These are phyloP conservation scores for Apostichopus californicus DNA, from an alignment of 35 echinoderm and acorn worm genomes.

Conservation along the genomic window DNA sequence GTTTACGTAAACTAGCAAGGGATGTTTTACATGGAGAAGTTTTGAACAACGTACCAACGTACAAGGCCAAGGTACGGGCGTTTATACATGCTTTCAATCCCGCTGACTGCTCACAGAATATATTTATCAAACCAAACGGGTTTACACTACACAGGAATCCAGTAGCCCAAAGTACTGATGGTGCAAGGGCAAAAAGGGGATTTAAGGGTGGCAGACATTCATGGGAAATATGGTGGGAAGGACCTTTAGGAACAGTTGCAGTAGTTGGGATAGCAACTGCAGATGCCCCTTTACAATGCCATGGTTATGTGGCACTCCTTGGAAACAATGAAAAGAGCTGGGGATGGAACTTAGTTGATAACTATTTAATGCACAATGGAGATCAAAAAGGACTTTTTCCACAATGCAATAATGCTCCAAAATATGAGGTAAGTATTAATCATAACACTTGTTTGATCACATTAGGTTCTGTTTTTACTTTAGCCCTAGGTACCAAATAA, in stretches of 20 bases:
- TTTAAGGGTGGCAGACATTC: constrained; percentile 89
- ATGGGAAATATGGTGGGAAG: constrained; percentile 99
- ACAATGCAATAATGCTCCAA: constrained; percentile 99
- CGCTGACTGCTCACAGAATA: constrained; percentile 89
- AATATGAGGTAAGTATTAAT: constrained; percentile 92
- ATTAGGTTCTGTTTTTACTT: too few species aligned
- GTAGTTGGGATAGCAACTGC: constrained; percentile 95
- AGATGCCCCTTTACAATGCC: constrained; percentile 93
- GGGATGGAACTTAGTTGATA: constrained; percentile 99
- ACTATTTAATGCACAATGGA: constrained; percentile 95
- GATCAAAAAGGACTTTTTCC: constrained; percentile 95
- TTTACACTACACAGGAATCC: constrained; percentile 95
- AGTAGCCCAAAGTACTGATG: constrained; percentile 99
- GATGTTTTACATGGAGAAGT: constrained; percentile 91
- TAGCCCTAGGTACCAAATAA: too few species aligned
- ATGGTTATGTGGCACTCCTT: constrained; percentile 88
- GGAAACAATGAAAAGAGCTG: constrained; percentile 98
- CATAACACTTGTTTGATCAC: too few species aligned
- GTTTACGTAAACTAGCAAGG: constrained; percentile 77
- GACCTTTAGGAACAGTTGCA: constrained; percentile 94
- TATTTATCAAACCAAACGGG: constrained; percentile 93
- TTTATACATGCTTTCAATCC: constrained; percentile 95
- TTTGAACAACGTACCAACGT: constrained; percentile 85
- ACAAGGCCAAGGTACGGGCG: constrained; percentile 89
- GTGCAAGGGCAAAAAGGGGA: constrained; percentile 81